A percentile compares a stretch with the other conserved stretches of the same genome.
These are phyloP conservation scores for Oncorhynchus clarkii DNA, from an alignment of 2,113 vertebrate species.

Conservation along the genomic window DNA sequence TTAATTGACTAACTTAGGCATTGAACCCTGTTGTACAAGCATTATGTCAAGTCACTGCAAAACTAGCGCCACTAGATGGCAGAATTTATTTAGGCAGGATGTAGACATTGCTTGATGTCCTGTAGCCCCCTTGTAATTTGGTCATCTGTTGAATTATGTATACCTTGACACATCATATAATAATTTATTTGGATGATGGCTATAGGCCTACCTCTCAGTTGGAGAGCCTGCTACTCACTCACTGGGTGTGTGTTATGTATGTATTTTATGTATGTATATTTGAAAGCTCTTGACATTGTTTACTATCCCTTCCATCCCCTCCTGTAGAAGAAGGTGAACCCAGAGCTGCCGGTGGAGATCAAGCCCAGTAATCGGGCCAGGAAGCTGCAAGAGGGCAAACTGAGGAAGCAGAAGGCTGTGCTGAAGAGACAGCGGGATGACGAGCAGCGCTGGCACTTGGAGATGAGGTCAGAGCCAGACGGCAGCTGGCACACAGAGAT, in stretches of 20 bases:
- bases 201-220: no score
- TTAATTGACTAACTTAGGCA: no score
- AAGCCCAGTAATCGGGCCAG: conserved; percentile 73
- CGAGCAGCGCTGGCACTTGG: conserved; percentile 75
- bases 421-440: conserved; percentile 74
- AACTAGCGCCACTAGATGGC: not conserved
- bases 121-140: no score
- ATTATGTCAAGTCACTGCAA: no score
- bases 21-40: no score
- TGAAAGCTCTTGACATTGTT: not conserved
- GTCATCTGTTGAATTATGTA: no score
- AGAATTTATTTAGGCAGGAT: not conserved
- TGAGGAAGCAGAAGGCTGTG: conserved; percentile 74
- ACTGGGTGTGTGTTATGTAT: no score
- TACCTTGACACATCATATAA: no score
- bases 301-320: not conserved
- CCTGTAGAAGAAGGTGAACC: conserved; percentile 83
- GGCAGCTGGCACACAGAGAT: not conserved
- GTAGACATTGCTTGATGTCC: no score
- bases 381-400: conserved; percentile 76
- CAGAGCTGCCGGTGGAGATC: conserved; percentile 76
- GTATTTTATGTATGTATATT: no score
- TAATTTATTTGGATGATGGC: no score
- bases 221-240: no score
- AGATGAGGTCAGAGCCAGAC: conserved; percentile 68